These are phyloP conservation scores for Zaprionus nigranus DNA, from an alignment of 1,140 invertebrate genomes.

Conservation along the genomic window DNA sequence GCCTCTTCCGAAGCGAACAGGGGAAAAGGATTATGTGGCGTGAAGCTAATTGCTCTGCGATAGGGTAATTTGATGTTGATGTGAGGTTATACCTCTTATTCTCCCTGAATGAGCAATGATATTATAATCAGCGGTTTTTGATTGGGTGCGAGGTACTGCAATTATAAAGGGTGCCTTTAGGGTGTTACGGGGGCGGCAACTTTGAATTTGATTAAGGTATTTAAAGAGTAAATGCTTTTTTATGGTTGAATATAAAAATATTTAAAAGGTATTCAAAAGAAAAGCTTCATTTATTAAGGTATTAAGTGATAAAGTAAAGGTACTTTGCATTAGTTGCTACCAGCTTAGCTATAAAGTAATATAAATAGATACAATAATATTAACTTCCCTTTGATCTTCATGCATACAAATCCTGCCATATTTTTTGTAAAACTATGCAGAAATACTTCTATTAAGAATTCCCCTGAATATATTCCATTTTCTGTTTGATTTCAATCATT, in stretches of 20 bases:
- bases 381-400: neutral
- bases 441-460: neutral
- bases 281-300: no score
- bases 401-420: neutral
- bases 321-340: neutral
- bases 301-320: neutral
- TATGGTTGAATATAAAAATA: neutral
- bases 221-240: neutral
- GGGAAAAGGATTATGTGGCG: constrained; percentile 69
- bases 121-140: constrained; percentile 63
- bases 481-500: neutral
- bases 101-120: constrained; percentile 35
- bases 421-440: neutral
- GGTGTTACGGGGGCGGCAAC: neutral
- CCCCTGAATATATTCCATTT: neutral
- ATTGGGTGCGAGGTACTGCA: neutral
- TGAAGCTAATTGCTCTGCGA: constrained; percentile 68
- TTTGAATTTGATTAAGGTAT: neutral
- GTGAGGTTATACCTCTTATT: neutral
- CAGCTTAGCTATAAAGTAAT: neutral
- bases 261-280: no score
- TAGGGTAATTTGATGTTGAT: constrained; percentile 57
- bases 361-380: neutral
- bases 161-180: neutral
- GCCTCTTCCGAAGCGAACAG: constrained; percentile 43